phyloP scores from a whole-genome alignment of 2,888 invertebrate species.

The Gisinianus flammeolus region DNA sequence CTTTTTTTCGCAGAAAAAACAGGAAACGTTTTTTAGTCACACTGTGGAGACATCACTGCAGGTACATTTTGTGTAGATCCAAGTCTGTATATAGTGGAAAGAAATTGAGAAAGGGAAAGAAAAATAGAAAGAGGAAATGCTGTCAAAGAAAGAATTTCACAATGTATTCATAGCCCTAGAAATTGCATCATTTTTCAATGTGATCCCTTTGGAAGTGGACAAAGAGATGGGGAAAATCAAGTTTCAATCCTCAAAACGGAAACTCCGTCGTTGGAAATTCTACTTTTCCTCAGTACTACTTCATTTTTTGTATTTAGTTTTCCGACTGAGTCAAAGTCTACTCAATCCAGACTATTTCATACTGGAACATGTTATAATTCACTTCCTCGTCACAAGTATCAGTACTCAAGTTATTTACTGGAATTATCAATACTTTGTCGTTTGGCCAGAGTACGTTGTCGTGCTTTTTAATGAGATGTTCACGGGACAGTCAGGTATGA shows the following conservation, averaged over 20 bases:
- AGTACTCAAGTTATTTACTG: background rate
- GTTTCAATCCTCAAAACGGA: background rate
- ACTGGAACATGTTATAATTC: background rate
- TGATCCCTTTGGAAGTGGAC: background rate
- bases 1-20: too few relatives aligned
- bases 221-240: background rate
- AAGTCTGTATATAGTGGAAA: too few relatives aligned
- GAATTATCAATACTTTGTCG: background rate
- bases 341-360: background rate
- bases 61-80: too few relatives aligned
- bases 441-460: background rate
- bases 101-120: too few relatives aligned
- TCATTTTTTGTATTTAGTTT: background rate
- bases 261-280: background rate
- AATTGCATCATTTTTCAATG: background rate
- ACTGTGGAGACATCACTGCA: too few relatives aligned
- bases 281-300: background rate
- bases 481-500: too few relatives aligned
- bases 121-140: background rate
- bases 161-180: too few relatives aligned
- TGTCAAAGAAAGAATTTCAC: background rate
- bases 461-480: background rate
- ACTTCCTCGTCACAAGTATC: background rate
- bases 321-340: background rate
- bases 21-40: too few relatives aligned